These are phyloP conservation scores for Clunio marinus DNA, from an alignment of 2,888 invertebrate species.

Conservation along the genomic window DNA sequence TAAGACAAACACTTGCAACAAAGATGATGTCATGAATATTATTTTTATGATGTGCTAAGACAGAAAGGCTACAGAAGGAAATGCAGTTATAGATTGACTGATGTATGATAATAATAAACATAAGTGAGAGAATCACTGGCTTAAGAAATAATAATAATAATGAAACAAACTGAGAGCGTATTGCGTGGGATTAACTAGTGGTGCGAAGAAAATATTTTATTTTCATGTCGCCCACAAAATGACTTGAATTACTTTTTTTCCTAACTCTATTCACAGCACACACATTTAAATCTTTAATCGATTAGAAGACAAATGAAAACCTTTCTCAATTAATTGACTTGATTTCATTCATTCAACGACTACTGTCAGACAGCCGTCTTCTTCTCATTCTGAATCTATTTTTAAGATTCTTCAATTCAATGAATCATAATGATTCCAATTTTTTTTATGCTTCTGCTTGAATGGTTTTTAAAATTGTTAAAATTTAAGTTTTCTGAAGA, in stretches of 20 bases:
- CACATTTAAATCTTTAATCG: too few species aligned
- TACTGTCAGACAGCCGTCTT: neutral
- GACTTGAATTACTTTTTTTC: neutral
- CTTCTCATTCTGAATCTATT: neutral
- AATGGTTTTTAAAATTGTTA: neutral
- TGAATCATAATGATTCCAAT: neutral
- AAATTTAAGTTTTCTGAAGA: neutral
- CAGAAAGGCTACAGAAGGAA: neutral
- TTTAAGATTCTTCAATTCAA: neutral
- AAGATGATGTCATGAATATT: neutral
- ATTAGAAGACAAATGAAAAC: neutral
- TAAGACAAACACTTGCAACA: neutral
- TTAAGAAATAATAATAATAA: neutral
- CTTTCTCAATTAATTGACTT: neutral
- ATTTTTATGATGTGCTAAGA: neutral
- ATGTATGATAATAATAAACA: neutral
- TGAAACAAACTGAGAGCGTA: too few species aligned
- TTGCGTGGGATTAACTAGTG: neutral
- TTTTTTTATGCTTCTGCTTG: neutral
- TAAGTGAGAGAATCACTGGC: neutral
- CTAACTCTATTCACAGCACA: neutral
- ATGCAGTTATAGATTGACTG: neutral
- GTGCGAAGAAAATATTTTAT: neutral
- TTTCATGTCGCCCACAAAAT: neutral
- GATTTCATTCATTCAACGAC: slow-evolving; percentile 10